These are phyloP conservation scores for Aramus guarauna DNA, from an alignment of 2,113 vertebrate genomes.

Conservation along the genomic window DNA sequence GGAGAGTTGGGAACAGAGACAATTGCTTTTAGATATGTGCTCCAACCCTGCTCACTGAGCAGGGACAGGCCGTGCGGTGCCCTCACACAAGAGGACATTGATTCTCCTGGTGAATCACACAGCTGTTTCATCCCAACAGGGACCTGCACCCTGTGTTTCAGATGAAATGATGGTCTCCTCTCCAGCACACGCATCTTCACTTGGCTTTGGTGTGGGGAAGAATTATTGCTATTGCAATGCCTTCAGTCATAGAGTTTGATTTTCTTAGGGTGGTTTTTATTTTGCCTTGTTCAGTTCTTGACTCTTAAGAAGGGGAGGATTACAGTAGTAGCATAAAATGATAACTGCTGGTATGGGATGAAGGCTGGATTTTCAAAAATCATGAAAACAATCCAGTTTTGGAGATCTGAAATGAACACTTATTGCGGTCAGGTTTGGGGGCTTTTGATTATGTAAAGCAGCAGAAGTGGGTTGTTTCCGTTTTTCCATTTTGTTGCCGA, in stretches of 20 bases:
- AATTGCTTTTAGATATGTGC: background rate
- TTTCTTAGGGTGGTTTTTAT: background rate
- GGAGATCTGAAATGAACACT: background rate
- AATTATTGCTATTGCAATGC: background rate
- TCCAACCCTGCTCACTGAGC: rapidly evolving
- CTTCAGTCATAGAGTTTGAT: background rate
- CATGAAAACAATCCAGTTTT: background rate
- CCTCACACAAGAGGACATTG: rapidly evolving
- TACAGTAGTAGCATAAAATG: background rate
- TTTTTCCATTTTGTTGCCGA: background rate
- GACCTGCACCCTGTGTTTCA: background rate
- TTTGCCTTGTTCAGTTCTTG: background rate
- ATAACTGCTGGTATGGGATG: background rate
- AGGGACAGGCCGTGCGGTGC: background rate
- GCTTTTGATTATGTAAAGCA: background rate
- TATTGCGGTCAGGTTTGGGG: background rate
- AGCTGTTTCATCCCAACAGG: background rate
- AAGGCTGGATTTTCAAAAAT: background rate
- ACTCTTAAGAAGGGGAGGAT: background rate
- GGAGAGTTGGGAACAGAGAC: background rate
- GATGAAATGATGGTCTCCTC: background rate
- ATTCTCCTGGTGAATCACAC: background rate
- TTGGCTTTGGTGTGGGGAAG: background rate
- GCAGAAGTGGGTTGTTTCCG: background rate
- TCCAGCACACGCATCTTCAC: background rate